Conservation (phyloP, 2,888 invertebrate species). For the Drosophila picticornis region DNA sequence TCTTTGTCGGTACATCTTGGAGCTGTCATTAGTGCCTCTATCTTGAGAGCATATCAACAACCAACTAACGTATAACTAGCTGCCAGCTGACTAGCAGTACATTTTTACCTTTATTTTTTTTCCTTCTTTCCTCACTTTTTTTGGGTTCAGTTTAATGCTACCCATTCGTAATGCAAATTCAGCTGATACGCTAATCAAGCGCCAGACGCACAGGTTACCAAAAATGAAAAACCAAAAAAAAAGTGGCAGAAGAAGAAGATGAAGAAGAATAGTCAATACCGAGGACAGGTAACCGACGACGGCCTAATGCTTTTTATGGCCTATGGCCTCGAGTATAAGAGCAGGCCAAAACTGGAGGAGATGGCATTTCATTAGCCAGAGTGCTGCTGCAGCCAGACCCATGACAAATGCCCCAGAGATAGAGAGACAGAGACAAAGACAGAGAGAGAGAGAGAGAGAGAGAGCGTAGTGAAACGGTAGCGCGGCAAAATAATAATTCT, state of each 20-base stretch:
- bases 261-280: constrained; percentile 21
- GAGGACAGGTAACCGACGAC: constrained; percentile 53
- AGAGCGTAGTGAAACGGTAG: constrained; percentile 17
- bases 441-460: not conserved
- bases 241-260: not conserved
- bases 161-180: constrained; percentile 43
- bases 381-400: constrained; percentile 55
- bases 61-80: not conserved
- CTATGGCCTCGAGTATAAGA: constrained; percentile 36
- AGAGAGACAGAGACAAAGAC: not conserved
- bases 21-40: not conserved
- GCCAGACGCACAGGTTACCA: constrained; percentile 40
- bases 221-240: not conserved
- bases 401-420: constrained; percentile 65
- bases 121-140: not conserved
- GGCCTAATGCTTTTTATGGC: constrained; percentile 66
- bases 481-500: constrained; percentile 31
- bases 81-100: not conserved
- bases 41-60: not conserved
- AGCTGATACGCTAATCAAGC: constrained; percentile 54
- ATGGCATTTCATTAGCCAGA: constrained; percentile 72
- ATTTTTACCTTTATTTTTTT: not conserved
- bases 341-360: constrained; percentile 11
- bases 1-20: not conserved
- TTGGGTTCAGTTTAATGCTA: not conserved